A percentile compares a stretch with the other conserved stretches of the same genome.
Evolutionary conservation across 2,888 invertebrate genomes (phyloP).

Genomic region (Hedya salicella): DNA sequence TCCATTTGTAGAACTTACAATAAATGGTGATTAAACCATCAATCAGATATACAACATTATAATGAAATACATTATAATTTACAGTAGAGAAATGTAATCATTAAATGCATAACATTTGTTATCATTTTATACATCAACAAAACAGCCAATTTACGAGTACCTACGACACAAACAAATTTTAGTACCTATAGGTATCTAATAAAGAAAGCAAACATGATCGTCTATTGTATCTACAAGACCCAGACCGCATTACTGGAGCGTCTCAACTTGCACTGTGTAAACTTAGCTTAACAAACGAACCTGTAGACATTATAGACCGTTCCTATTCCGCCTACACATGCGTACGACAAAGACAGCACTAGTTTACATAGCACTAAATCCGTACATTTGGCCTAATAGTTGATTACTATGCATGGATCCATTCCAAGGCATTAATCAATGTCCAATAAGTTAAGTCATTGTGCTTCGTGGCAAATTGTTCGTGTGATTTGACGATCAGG

Average conservation of each 20-base stretch:
- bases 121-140: no score
- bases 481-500: slow-evolving; percentile 13
- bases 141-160: no score
- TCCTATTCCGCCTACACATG: slow-evolving; percentile 1
- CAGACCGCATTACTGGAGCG: neutral
- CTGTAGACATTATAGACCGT: neutral
- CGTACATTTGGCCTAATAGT: slow-evolving; percentile 8
- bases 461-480: slow-evolving; percentile 13
- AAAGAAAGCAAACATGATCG: neutral
- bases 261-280: slow-evolving; percentile 6
- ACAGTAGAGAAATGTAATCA: no score
- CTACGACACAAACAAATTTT: no score
- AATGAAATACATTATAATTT: no score
- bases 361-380: slow-evolving; percentile 24
- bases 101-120: no score
- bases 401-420: slow-evolving; percentile 38
- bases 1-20: no score
- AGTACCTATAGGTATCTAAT: no score
- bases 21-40: no score
- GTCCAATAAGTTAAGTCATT: slow-evolving; percentile 33
- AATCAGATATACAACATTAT: no score
- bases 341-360: slow-evolving; percentile 9
- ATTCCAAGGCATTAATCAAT: slow-evolving; percentile 35
- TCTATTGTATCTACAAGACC: neutral
- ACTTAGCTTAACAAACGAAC: slow-evolving; percentile 11